Conservation (phyloP, 1,140 invertebrate genomes). For the Panagrolaimus sp. region DNA sequence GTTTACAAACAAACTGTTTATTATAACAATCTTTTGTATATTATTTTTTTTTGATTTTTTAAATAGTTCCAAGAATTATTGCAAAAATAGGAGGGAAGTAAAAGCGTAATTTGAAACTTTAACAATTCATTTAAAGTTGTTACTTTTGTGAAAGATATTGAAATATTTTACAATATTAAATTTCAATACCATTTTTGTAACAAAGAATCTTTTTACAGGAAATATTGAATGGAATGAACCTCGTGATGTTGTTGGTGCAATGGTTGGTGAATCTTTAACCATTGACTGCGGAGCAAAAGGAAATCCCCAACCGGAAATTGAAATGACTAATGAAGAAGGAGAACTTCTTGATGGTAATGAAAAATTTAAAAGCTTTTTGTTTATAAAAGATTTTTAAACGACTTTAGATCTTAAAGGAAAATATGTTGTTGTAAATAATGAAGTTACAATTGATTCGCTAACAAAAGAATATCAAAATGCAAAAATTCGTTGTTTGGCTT, state of each 20-base stretch:
- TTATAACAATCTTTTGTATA: conserved; percentile 18
- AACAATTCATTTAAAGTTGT: not conserved
- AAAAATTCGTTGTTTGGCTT: conserved; percentile 32
- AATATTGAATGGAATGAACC: conserved; percentile 35
- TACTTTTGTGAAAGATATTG: too few relatives aligned
- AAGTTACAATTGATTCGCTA: conserved; percentile 27
- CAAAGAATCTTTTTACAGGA: conserved; percentile 22
- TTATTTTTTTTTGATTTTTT: conserved; percentile 4
- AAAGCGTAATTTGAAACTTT: not conserved
- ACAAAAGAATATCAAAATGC: conserved; percentile 23
- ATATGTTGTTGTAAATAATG: conserved; percentile 22
- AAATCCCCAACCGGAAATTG: conserved; percentile 20
- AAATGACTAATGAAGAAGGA: conserved; percentile 27
- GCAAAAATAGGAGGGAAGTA: not conserved
- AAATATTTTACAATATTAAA: too few relatives aligned
- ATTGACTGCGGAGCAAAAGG: conserved; percentile 37
- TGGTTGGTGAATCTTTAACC: conserved; percentile 29
- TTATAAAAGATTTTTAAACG: conserved; percentile 14
- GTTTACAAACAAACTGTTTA: conserved; percentile 13
- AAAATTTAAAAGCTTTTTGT: conserved; percentile 10
- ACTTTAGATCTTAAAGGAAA: conserved; percentile 12
- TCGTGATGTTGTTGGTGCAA: conserved; percentile 22
- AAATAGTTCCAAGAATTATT: conserved; percentile 12
- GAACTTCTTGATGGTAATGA: conserved; percentile 16
- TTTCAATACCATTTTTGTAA: not conserved